Evolutionary conservation across 2,888 invertebrate species (phyloP), one percentile per base, ranked within the genome.

Genomic region (Sinotaia quadrata): DNA sequence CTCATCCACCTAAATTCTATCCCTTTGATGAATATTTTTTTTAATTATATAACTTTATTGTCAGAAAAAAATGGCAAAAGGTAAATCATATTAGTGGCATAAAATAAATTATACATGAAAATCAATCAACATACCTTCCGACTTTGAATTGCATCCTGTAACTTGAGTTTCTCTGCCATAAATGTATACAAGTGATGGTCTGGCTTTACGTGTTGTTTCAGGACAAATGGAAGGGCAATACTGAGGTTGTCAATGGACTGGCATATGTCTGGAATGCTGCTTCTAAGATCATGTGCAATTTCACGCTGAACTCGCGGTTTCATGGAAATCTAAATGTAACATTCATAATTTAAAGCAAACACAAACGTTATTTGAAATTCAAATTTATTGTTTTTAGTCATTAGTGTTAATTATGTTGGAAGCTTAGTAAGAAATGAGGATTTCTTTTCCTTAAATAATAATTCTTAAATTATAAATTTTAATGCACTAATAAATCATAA

Each of bases 161-260:
- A 81, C 59, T 73, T 70, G 29, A 83, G 75, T 3, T 79, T 77
- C 8, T 80, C 63, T 0, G 60, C 41, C 81, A 83, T 81, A 69
- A 82, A 83, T 8, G 41, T 44, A 15, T 74, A 57, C n/a, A 83
- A 73, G 29, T 47, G 66, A 2, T 57, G 33, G 0, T 71, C 61
- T 7, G 72, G 70, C 2, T 70, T 49, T 21, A 74, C 77, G 8
- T 76, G 76, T 10, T 74, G 65, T 12, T 75, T 73, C 56, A 71
- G 75, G 7, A 79, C 70, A 54, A 79, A 79, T 37, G 72, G 72
- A 34, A 75, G 73, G 10, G 76, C 66, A 49, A 75, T 76, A 69
- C 76, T 76, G 10, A 79, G 76, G 51, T 75, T 76, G 66, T 77
- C 71, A 21, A 79, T 65, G 37, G 73, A 74, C 47, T 61, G 60